Base-by-base conservation (phyloP, 2,113 vertebrate species). In the Sprattus sprattus region DNA sequence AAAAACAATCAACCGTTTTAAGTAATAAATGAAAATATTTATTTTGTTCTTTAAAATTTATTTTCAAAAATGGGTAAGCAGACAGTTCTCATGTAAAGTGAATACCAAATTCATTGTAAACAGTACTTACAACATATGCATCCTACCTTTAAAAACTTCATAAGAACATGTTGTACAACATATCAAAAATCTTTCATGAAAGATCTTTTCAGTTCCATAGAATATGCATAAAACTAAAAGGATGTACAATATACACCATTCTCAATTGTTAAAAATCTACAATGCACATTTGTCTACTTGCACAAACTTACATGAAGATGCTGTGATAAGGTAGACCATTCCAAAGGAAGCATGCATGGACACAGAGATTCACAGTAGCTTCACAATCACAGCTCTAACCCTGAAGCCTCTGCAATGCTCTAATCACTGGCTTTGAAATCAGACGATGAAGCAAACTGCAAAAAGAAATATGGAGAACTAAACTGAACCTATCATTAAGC, bases 41-140 rank as follows among this genome's bases (percentile, higher is more conserved):
- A 20, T 18, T 85, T 50, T 45, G 15, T 82, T 83, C 90, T 93
- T 92, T 91, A 86, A 88, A 54, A 95, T 97, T 97, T 96, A 96
- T 97, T 96, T 94, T 96, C 95, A 95, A 97, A 97, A 97, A 97
- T 93, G 94, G 95, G 92, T 95, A 94, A 96, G 95, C 93, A 95
- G 93, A 94, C 39, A 88, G 91, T 93, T 91, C 46, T 86, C 91
- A 91, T 95, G 94, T 93, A 92, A 93, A 92, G 93, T 95, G 92
- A 94, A 95, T 94, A 94, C 92, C 93, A 95, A 95, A 95, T 94
- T 92, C 93, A 93, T 92, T 94, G 94, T 90, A 94, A 96, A 95
- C 89, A 93, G 92, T 91, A 94, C 93, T 95, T 89, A 93, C 94
- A 94, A 91, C 92, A 90, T 93, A 95, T 95, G 94, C 93, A 96